Evolutionary conservation across 2,797 vertebrate genomes (phyloP).

Genomic region (Chromobotia macracanthus): DNA sequence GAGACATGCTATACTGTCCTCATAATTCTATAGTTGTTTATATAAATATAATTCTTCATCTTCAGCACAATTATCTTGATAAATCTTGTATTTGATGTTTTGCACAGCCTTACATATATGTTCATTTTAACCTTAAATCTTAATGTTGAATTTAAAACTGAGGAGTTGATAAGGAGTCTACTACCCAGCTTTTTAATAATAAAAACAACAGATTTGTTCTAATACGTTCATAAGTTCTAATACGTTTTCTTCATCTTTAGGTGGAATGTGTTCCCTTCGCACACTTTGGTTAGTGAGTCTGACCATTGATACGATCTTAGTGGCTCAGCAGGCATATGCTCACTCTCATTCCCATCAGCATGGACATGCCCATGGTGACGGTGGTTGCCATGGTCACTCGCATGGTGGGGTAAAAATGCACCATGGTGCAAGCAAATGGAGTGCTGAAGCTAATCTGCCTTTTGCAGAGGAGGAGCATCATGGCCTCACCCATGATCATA

Average conservation of each 20-base stretch:
- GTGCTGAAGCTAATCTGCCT: slow-evolving; percentile 75
- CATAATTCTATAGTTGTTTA: too few relatives aligned
- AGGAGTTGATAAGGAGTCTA: too few relatives aligned
- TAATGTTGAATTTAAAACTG: too few relatives aligned
- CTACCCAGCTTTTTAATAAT: too few relatives aligned
- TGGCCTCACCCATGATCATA: slow-evolving; percentile 9
- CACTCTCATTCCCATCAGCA: slow-evolving; percentile 72
- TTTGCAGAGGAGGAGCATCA: slow-evolving; percentile 56
- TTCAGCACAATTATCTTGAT: too few relatives aligned
- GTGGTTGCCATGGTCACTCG: slow-evolving; percentile 65
- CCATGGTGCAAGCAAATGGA: slow-evolving; percentile 82
- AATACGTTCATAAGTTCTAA: too few relatives aligned
- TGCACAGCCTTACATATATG: too few relatives aligned
- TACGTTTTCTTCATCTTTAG: slow-evolving; percentile 30
- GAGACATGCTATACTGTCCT: too few relatives aligned
- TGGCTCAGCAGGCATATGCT: slow-evolving; percentile 54
- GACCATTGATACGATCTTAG: slow-evolving; percentile 60
- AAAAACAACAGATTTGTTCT: too few relatives aligned
- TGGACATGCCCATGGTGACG: slow-evolving; percentile 64
- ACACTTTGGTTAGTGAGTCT: slow-evolving; percentile 64
- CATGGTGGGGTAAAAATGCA: slow-evolving; percentile 73
- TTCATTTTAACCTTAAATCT: too few relatives aligned
- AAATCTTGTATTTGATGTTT: too few relatives aligned
- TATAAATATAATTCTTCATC: too few relatives aligned
- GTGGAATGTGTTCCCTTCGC: slow-evolving; percentile 63